These are phyloP conservation scores for Montipora foliosa DNA, from an alignment of 64 coral and sea anemone genomes.

Conservation along the genomic window DNA sequence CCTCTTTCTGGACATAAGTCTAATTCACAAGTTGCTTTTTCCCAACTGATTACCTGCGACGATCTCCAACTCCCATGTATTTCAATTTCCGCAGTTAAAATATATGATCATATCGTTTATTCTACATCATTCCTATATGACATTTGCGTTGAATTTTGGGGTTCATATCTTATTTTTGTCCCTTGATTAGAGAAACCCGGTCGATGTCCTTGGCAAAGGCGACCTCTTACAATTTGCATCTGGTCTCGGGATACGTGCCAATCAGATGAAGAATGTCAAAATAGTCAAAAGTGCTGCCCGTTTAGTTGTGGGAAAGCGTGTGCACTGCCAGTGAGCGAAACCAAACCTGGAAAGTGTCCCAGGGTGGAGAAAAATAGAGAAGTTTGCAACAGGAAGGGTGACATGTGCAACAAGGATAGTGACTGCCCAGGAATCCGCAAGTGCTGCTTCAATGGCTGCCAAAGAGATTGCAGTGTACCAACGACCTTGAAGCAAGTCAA, in stretches of 20 bases:
- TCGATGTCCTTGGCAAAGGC: conserved; percentile 29
- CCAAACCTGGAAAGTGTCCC: conserved; percentile 65
- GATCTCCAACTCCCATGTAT: too few relatives aligned
- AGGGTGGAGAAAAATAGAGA: neutral
- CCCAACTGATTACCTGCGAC: too few relatives aligned
- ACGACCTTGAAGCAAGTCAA: conserved; percentile 14
- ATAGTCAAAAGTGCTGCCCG: conserved; percentile 24
- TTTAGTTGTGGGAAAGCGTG: conserved; percentile 11
- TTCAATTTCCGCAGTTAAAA: too few relatives aligned
- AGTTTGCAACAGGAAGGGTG: conserved; percentile 23
- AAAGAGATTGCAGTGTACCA: conserved; percentile 31
- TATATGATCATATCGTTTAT: too few relatives aligned
- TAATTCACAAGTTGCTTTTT: too few relatives aligned
- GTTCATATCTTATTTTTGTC: neutral
- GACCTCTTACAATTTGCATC: neutral
- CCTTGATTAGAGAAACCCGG: conserved; percentile 3
- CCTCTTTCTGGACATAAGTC: too few relatives aligned
- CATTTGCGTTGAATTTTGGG: neutral
- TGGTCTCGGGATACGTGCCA: neutral
- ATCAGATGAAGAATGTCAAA: conserved; percentile 20
- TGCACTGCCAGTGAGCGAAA: neutral
- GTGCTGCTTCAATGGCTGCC: conserved; percentile 65
- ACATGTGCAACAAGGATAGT: conserved; percentile 36
- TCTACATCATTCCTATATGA: too few relatives aligned
- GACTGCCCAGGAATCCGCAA: conserved; percentile 61